These are phyloP conservation scores for Babylonia areolata DNA, from an alignment of 1,140 invertebrate genomes.

Conservation along the genomic window DNA sequence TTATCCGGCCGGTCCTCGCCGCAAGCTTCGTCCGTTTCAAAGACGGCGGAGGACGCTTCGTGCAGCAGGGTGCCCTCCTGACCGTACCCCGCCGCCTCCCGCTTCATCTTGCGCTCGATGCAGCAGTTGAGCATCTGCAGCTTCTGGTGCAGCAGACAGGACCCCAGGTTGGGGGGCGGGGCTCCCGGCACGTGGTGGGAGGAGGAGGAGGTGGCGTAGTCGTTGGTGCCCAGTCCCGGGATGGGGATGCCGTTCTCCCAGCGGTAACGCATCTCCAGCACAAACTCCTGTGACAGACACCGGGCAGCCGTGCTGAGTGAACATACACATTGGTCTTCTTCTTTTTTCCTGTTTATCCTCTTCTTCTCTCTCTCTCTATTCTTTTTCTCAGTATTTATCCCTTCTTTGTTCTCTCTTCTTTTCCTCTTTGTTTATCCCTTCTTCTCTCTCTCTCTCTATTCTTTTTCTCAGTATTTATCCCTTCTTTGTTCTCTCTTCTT, in stretches of 20 bases:
- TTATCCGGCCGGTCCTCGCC: background rate
- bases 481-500: too few relatives aligned
- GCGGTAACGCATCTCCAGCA: conserved; percentile 90
- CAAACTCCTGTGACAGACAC: conserved; percentile 81
- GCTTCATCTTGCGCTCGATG: conserved; percentile 85
- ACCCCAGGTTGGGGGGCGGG: conserved; percentile 84
- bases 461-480: too few relatives aligned
- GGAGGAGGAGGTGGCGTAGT: background rate
- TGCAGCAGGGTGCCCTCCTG: conserved; percentile 38
- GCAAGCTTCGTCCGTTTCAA: background rate
- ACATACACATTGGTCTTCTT: background rate
- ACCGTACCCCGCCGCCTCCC: conserved; percentile 60
- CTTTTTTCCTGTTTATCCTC: background rate
- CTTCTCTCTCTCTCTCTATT: too few relatives aligned
- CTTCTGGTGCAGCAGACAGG: conserved; percentile 96
- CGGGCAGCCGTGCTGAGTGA: too few relatives aligned
- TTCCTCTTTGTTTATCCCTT: too few relatives aligned
- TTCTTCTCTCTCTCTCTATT: too few relatives aligned
- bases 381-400: too few relatives aligned
- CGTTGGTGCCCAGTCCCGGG: conserved; percentile 78
- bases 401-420: too few relatives aligned
- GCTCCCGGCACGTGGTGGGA: conserved; percentile 74
- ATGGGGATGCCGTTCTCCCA: conserved; percentile 90
- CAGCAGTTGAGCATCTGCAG: conserved; percentile 96
- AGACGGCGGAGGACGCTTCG: conserved; percentile 14